These are phyloP conservation scores for Betta splendens DNA, from an alignment of 2,797 vertebrate genomes.

Conservation along the genomic window DNA sequence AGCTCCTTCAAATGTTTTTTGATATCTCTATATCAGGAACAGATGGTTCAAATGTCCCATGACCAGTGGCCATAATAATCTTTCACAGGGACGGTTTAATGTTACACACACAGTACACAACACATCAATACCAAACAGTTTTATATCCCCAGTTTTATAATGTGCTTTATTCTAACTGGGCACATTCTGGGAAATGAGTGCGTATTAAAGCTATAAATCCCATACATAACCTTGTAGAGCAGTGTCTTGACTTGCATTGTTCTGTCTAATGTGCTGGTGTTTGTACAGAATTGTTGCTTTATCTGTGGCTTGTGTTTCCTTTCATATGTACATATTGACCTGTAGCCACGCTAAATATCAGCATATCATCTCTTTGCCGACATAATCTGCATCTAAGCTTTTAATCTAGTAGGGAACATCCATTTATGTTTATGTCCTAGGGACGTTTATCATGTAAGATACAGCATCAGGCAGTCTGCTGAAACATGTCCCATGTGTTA, in stretches of 20 bases:
- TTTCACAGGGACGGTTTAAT: not conserved
- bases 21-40: constrained; percentile 1
- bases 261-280: no score
- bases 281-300: constrained; percentile 18
- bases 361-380: constrained; percentile 16
- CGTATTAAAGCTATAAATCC: constrained; percentile 50
- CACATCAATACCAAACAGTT: not conserved
- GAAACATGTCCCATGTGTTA: constrained; percentile 13
- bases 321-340: no score
- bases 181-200: constrained; percentile 5
- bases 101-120: not conserved
- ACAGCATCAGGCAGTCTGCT: constrained; percentile 30
- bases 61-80: not conserved
- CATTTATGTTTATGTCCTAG: constrained; percentile 22
- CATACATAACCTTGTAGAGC: constrained; percentile 4
- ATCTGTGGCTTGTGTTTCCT: constrained; percentile 10
- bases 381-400: not conserved
- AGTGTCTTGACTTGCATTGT: constrained; percentile 5
- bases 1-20: not conserved
- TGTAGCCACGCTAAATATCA: constrained; percentile 8
- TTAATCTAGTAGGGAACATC: not conserved
- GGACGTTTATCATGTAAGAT: constrained; percentile 28
- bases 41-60: not conserved
- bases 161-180: constrained; percentile 4
- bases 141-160: not conserved